A percentile compares a stretch with the other conserved stretches of the same genome.
phyloP scores from a whole-genome alignment of 1,140 invertebrate species.

The Brachionus asplanchnoidis region DNA sequence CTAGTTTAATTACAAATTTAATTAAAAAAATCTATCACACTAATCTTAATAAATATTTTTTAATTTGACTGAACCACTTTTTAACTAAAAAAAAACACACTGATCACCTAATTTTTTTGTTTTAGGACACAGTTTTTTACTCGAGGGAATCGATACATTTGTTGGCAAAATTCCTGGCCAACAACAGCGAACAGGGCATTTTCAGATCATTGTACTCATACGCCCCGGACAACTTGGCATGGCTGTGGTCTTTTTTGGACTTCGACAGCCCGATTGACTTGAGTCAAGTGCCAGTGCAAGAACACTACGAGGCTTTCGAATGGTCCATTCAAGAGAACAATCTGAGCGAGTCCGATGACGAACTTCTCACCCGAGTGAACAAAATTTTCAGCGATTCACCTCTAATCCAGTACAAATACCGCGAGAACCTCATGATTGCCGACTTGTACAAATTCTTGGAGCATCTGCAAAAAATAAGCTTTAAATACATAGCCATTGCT shows the following conservation, averaged over 20 bases:
- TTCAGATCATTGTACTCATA: slow-evolving; percentile 28
- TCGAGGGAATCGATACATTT: slow-evolving; percentile 33
- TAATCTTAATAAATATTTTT: too few species aligned
- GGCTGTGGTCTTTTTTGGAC: slow-evolving; percentile 41
- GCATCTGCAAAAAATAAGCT: slow-evolving; percentile 28
- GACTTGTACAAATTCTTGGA: slow-evolving; percentile 39
- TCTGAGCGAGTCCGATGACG: neutral
- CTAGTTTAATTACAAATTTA: too few species aligned
- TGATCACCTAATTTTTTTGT: neutral
- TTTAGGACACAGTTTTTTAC: slow-evolving; percentile 35
- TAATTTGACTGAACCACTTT: neutral
- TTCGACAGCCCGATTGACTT: slow-evolving; percentile 32
- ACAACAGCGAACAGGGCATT: slow-evolving; percentile 15
- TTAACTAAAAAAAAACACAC: neutral
- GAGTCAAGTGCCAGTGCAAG: slow-evolving; percentile 3
- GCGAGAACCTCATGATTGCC: slow-evolving; percentile 34
- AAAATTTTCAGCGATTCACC: slow-evolving; percentile 33
- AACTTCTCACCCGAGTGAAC: neutral
- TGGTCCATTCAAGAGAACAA: neutral
- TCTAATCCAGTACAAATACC: slow-evolving; percentile 34
- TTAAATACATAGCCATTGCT: slow-evolving; percentile 25
- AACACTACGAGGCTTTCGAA: neutral
- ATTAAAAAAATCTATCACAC: too few species aligned
- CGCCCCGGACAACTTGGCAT: slow-evolving; percentile 40
- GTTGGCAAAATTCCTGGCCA: slow-evolving; percentile 24